A percentile compares a stretch with the other conserved stretches of the same genome.
Evolutionary conservation across 2,888 invertebrate genomes (phyloP).

Genomic region (Galerucella calmariensis): DNA sequence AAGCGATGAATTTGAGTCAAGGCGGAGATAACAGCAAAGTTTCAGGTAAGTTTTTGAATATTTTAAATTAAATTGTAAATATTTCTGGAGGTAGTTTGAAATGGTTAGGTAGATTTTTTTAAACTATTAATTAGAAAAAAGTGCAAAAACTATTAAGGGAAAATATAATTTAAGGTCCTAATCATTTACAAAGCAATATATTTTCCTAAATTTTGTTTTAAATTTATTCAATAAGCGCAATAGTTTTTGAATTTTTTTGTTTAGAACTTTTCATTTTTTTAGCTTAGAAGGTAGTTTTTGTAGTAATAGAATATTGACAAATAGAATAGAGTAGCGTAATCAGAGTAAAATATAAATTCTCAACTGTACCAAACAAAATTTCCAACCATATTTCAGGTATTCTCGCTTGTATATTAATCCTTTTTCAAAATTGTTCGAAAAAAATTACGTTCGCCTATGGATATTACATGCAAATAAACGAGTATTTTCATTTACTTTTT

Average conservation of each 20-base stretch:
- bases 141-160: not conserved
- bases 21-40: constrained; percentile 58
- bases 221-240: not conserved
- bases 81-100: constrained; percentile 7
- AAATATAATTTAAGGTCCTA: too few relatives aligned
- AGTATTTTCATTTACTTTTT: not conserved
- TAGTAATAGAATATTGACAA: constrained; percentile 5
- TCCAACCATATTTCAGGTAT: not conserved
- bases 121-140: not conserved
- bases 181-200: not conserved
- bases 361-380: not conserved
- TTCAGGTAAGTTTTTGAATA: constrained; percentile 57
- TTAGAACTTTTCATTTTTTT: not conserved
- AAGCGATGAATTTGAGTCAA: constrained; percentile 61
- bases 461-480: not conserved
- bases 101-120: constrained; percentile 18
- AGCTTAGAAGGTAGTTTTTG: not conserved
- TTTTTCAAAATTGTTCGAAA: not conserved
- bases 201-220: not conserved
- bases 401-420: too few relatives aligned
- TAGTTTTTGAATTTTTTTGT: constrained; percentile 5
- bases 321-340: not conserved
- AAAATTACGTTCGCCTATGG: not conserved
- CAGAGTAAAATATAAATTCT: not conserved
- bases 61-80: constrained; percentile 5